phyloP scores from a whole-genome alignment of 2,797 vertebrate species.

The Margarornis squamiger region DNA sequence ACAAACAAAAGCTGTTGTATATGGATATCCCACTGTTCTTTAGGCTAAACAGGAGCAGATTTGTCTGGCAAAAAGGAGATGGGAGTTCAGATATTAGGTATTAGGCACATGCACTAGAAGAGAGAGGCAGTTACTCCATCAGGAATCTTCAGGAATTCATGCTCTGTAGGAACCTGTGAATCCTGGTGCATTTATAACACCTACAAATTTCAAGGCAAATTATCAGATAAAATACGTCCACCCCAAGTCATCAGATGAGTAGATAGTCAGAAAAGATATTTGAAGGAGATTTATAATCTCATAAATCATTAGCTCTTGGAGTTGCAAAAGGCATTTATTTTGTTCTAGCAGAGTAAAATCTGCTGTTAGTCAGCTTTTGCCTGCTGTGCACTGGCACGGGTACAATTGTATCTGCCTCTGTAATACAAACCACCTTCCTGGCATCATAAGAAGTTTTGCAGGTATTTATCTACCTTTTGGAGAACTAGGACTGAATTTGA shows the following conservation, averaged over 20 bases:
- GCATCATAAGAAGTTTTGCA: neutral
- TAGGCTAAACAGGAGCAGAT: neutral
- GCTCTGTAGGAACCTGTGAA: neutral
- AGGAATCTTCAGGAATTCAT: neutral
- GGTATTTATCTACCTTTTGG: neutral
- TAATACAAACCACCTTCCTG: neutral
- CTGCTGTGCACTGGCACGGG: neutral
- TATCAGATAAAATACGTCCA: neutral
- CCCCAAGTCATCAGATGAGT: neutral
- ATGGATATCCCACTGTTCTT: neutral
- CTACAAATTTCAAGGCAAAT: neutral
- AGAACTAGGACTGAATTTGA: neutral
- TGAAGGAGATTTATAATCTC: neutral
- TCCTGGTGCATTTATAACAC: neutral
- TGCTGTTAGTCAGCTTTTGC: neutral
- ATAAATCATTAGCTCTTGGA: neutral
- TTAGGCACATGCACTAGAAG: neutral
- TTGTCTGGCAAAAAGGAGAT: neutral
- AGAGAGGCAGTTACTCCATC: neutral
- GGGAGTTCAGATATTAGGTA: neutral
- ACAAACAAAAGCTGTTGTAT: neutral
- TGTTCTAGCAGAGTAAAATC: neutral
- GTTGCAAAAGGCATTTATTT: neutral
- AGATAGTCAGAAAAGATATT: neutral
- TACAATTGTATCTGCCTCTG: neutral